phyloP scores from a whole-genome alignment of 64 coral and sea anemone genomes.

The Acropora tenuis region DNA sequence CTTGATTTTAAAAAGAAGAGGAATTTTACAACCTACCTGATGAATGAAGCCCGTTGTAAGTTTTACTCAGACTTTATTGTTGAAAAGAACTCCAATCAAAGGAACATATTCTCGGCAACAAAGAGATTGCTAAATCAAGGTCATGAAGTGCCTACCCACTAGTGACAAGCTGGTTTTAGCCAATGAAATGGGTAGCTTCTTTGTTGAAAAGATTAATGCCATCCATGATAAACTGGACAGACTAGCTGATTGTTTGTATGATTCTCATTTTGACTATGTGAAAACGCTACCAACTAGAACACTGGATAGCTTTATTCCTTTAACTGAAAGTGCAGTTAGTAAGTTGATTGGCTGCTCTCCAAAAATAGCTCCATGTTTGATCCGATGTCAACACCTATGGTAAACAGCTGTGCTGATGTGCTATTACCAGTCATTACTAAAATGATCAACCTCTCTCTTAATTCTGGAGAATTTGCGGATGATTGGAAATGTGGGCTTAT shows the following conservation, averaged over 20 bases:
- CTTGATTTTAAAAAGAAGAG: conserved; percentile 21
- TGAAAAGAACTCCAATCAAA: background rate
- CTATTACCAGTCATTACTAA: too few species aligned
- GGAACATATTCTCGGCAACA: background rate
- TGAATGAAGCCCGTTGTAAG: conserved; percentile 28
- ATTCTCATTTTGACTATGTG: conserved; percentile 16
- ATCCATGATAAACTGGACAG: conserved; percentile 19
- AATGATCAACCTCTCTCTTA: too few species aligned
- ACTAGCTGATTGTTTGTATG: conserved; percentile 16
- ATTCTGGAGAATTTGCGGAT: conserved; percentile 1
- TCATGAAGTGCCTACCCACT: too few species aligned
- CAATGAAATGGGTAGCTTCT: conserved; percentile 20
- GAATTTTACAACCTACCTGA: conserved; percentile 27
- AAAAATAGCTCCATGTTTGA: background rate
- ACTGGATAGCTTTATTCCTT: conserved; percentile 13
- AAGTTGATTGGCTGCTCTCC: conserved; percentile 18
- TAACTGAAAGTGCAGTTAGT: conserved; percentile 16
- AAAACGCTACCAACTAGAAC: conserved; percentile 30
- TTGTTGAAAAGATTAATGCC: conserved; percentile 17
- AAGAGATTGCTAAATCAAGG: too few species aligned
- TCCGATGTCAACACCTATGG: too few species aligned
- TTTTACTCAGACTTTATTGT: conserved; percentile 23
- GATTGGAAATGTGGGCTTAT: conserved; percentile 19
- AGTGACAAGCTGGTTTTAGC: background rate
- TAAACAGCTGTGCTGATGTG: too few species aligned